Evolutionary conservation across 2,888 invertebrate species (phyloP), one percentile per base, ranked within the genome.

Genomic region (Chironomus riparius): DNA sequence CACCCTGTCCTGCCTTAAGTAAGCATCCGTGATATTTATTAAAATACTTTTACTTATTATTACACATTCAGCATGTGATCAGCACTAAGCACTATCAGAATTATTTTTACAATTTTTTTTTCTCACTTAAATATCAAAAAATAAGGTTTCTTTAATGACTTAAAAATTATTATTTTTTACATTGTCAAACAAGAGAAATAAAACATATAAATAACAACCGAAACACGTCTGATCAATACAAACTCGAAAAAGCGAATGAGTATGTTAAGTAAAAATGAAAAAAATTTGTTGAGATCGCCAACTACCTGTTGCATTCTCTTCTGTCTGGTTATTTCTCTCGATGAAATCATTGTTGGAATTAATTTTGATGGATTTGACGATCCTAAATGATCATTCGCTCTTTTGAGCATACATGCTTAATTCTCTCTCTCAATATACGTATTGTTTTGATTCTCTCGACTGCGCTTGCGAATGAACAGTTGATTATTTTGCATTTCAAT

Each of bases 271-370:
- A 22, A 74, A 38, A 73, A 24, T 21, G 68, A 68, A 74, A 65
- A 18, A n/a, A n/a, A n/a, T n/a, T 56, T 47, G 61, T 15, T 47
- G 61, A 47, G 68, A 74, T 65, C 73, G 73, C 38, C 18, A 65
- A 24, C 74, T 74, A 74, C 74, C 68, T 74, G 74, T 74, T 74
- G 74, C 73, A 28, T 68, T n/a, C 50, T 50, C 50, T 15, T 56
- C 10, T 5, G 38, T 68, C n/a, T 38, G 68, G 13, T 5, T 6
- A 3, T 15, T 47, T 28, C 38, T 65, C 65, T 65, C 65, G 7
- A 22, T 12, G 12, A 21, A 21, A 15, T 62, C 15, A 21, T 62
- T 12, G 21, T 15, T 62, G 18, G 18, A 15, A 21, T 22, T 6
- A 12, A 62, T 62, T 62, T 62, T 18, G 62, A 62, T 62, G 62